Evolutionary conservation across 2,113 vertebrate genomes (phyloP).

Genomic region (Quiscalus mexicanus): DNA sequence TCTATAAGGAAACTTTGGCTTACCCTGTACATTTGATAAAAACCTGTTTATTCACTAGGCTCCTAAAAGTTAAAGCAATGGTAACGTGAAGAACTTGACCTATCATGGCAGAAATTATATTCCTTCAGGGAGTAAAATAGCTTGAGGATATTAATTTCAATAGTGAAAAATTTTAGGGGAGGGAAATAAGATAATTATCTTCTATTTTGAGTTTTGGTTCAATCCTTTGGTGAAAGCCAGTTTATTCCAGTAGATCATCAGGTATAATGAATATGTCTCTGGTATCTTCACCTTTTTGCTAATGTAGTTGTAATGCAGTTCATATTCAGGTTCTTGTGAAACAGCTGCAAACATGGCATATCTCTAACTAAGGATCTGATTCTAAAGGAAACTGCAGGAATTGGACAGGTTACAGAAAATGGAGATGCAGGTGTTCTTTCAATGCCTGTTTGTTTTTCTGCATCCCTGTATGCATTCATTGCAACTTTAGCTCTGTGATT

Average conservation of each 20-base stretch:
- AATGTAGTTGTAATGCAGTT: background rate
- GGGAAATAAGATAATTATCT: background rate
- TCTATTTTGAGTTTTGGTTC: background rate
- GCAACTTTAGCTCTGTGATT: background rate
- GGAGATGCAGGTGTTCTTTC: background rate
- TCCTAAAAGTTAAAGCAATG: background rate
- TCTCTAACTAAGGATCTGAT: background rate
- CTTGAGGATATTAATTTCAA: background rate
- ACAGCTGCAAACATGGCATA: background rate
- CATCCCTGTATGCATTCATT: background rate
- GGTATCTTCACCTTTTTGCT: background rate
- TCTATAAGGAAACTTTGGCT: background rate
- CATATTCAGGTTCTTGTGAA: background rate
- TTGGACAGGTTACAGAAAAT: background rate
- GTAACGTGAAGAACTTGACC: accelerated
- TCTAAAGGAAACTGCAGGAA: background rate
- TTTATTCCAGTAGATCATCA: background rate
- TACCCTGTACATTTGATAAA: background rate
- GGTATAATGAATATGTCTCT: background rate
- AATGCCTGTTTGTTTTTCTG: background rate
- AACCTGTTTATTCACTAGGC: background rate
- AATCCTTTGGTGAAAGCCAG: background rate
- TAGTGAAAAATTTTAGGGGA: background rate
- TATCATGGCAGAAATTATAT: background rate
- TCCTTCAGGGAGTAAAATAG: background rate